Evolutionary conservation across 30 jellyfish, hydroid and myxozoan species (phyloP).

Genomic region (Aurelia aurita complex sp. Pacific): DNA sequence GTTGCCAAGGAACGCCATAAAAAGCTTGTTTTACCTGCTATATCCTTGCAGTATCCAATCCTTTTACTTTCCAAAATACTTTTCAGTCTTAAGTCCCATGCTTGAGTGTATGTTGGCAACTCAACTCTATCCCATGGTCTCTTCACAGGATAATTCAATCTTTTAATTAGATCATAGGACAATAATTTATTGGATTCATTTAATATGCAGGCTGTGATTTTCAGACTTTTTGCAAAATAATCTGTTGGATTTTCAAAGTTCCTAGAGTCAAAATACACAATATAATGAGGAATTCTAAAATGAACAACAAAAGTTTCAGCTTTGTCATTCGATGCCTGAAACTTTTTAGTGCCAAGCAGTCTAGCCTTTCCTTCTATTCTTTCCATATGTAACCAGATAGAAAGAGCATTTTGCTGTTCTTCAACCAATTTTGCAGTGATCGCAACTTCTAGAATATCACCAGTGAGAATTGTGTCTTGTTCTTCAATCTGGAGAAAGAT

Average conservation of each 20-base stretch:
- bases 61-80: too few species aligned
- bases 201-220: not conserved
- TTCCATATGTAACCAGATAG: conserved; percentile 1
- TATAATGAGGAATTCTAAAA: not conserved
- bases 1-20: too few species aligned
- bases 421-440: not conserved
- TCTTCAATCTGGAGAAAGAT: too few species aligned
- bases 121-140: too few species aligned
- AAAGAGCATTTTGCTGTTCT: not conserved
- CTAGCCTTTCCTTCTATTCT: not conserved
- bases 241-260: conserved; percentile 21
- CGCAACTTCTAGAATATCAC: not conserved
- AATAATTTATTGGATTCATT: not conserved
- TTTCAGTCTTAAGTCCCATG: too few species aligned
- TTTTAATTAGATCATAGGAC: too few species aligned
- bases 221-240: conserved; percentile 29
- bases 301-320: not conserved
- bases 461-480: not conserved
- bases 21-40: too few species aligned
- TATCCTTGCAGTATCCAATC: too few species aligned
- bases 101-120: too few species aligned
- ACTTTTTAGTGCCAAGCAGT: not conserved
- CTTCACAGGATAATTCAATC: too few species aligned
- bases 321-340: not conserved
- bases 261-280: conserved; percentile 7